A percentile compares a stretch with the other conserved stretches of the same genome.
Conservation (phyloP, 2,888 invertebrate genomes). For the Palloptera scutellata region DNA sequence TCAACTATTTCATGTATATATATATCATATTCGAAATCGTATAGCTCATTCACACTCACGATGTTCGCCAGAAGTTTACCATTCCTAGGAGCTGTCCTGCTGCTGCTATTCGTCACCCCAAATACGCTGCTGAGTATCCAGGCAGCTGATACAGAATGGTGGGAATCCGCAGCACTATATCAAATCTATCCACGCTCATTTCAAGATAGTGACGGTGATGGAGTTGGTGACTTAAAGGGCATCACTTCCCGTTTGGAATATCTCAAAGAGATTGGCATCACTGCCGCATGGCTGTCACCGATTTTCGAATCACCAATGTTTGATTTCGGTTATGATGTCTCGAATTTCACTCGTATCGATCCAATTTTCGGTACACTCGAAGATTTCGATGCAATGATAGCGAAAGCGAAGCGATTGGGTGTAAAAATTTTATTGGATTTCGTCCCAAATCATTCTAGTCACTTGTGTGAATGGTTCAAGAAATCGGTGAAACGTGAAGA, state of each 20-base stretch:
- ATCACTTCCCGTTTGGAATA: constrained; percentile 70
- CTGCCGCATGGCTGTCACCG: constrained; percentile 77
- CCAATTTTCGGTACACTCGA: constrained; percentile 70
- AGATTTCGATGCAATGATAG: constrained; percentile 72
- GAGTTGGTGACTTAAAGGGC: constrained; percentile 82
- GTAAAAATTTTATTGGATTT: constrained; percentile 70
- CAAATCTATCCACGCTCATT: constrained; percentile 88
- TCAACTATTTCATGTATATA: not conserved
- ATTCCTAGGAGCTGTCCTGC: no score
- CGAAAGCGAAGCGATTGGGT: constrained; percentile 66
- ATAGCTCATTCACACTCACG: no score
- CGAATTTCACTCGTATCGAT: constrained; percentile 74
- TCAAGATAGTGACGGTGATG: constrained; percentile 82
- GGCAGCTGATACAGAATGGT: no score
- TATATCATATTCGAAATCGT: no score
- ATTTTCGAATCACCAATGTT: constrained; percentile 78
- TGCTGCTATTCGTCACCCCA: no score
- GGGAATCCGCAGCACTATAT: constrained; percentile 81
- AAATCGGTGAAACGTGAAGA: constrained; percentile 72
- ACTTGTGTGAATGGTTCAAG: constrained; percentile 85
- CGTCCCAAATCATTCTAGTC: constrained; percentile 80
- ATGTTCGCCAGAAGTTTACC: no score
- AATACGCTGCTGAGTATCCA: no score
- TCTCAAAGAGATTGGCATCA: constrained; percentile 72
- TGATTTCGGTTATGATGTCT: constrained; percentile 81